Base-by-base conservation (phyloP, 2,888 invertebrate species). In the Drosophila vallismaia region DNA sequence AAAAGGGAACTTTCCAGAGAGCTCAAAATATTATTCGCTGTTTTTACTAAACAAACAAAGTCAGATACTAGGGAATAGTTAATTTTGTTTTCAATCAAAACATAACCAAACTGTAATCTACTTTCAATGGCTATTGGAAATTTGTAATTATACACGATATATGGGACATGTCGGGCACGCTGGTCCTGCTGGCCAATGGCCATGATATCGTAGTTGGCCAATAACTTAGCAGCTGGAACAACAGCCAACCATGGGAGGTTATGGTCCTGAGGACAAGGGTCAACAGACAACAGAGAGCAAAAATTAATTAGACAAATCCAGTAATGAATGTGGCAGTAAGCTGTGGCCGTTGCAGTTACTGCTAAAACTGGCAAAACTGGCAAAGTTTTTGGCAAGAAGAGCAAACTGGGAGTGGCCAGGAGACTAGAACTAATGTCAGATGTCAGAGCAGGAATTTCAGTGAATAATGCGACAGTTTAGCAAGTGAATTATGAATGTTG, bases 111-210 rank as follows among this genome's bases (percentile, higher is more conserved):
- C 31, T 8, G 3, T 19, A 19, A 19, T 19, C 19, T 19, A 19
- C 19, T 19, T 19, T 19, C 19, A 19, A n/a, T n/a, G 33, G 33
- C n/a, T 40, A 42, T 50, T 50, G 4, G 8, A 38, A 52, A 31
- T 24, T 40, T 19, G 19, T 42, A 73, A 78, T 74, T 62, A 71
- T 63, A 71, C 19, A 19, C 19, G 19, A 19, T 75, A 67, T 67
- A 60, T 69, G 69, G 38, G 31, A 14, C 38, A 51, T 62, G 60
- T n/a, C 38, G n/a, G 60, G 31, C 53, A 52, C 14, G 53, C 72
- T 49, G 59, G 68, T 36, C 36, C 19, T 48, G 40, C 52, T 42
- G 56, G 8, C 31, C 60, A 26, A 19, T 19, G 26, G 10, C 33
- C 33, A 33, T n/a, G n/a, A 19, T 19, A 9, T 9, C 12, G 12